These are phyloP conservation scores for Aspiorhynchus laticeps DNA, from an alignment of 2,113 vertebrate genomes.

Conservation along the genomic window DNA sequence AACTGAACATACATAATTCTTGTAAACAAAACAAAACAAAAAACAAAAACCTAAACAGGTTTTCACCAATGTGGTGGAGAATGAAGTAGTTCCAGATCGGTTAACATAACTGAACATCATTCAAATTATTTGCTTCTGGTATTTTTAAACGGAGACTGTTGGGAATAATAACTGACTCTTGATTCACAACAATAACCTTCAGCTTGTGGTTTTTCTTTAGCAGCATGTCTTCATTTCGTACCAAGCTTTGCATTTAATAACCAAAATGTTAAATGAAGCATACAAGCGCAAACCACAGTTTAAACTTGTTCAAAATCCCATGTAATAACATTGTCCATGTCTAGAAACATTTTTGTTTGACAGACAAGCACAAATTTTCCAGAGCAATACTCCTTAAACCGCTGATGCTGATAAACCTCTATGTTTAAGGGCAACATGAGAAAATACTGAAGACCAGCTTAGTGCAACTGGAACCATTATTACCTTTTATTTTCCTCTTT, in stretches of 20 bases:
- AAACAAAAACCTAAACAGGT: not conserved
- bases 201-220: not conserved
- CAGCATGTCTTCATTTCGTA: not conserved
- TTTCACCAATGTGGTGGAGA: not conserved
- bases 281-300: not conserved
- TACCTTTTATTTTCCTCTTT: slow-evolving; percentile 2
- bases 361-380: not conserved
- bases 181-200: not conserved
- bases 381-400: not conserved
- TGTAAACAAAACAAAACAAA: not conserved
- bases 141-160: not conserved
- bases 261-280: slow-evolving; percentile 16
- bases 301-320: slow-evolving; percentile 13
- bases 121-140: not conserved
- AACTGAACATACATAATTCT: not conserved
- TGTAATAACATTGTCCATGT: not conserved
- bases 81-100: not conserved
- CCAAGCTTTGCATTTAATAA: not conserved
- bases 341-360: not conserved
- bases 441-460: slow-evolving; percentile 1
- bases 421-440: not conserved
- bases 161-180: not conserved
- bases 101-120: not conserved
- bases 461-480: not conserved
- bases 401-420: not conserved